Evolutionary conservation across 2,113 vertebrate species (phyloP).

Genomic region (Epinephelus lanceolatus): DNA sequence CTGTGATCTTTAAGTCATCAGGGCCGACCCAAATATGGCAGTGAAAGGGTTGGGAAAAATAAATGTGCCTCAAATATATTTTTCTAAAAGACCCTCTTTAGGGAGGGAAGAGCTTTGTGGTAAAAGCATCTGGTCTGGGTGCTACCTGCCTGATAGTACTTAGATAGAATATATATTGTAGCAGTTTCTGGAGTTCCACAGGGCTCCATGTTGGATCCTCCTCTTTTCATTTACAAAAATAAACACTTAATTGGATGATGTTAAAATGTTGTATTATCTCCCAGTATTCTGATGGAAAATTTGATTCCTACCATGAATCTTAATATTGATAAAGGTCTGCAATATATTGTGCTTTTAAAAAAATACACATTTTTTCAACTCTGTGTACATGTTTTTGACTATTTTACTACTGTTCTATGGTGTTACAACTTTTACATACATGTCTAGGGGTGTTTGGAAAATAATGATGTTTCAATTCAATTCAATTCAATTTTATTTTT

Average conservation of each 20-base stretch:
- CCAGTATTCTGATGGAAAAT: neutral
- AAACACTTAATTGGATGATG: neutral
- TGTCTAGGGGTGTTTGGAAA: neutral
- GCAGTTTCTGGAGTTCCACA: conserved; percentile 1
- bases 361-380: too few relatives aligned
- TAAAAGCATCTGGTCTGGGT: too few relatives aligned
- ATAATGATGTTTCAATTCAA: too few relatives aligned
- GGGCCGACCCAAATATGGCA: neutral
- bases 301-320: neutral
- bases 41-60: neutral
- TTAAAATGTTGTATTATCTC: neutral
- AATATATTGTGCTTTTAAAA: neutral
- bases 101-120: too few relatives aligned
- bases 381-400: neutral
- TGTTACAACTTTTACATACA: neutral
- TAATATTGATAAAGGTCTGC: neutral
- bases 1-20: neutral
- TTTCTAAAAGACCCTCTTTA: neutral
- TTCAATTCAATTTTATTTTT: too few relatives aligned
- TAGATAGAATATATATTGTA: too few relatives aligned
- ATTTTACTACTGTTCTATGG: neutral
- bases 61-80: neutral
- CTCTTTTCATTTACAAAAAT: neutral
- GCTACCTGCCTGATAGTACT: too few relatives aligned
- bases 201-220: neutral